phyloP scores from a whole-genome alignment of 1,140 invertebrate genomes.

The Teleopsis dalmanni region DNA sequence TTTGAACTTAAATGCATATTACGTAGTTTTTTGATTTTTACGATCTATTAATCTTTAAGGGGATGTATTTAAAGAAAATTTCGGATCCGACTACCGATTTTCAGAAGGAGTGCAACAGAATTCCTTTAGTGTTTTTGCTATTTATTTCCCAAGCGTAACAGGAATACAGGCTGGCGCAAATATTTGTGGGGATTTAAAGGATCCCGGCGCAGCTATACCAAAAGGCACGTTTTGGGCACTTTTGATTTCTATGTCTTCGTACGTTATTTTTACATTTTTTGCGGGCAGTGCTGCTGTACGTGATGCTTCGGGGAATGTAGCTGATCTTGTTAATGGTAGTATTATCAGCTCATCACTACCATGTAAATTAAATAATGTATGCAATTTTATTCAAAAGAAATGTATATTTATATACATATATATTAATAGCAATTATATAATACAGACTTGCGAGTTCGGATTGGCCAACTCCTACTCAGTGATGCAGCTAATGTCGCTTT shows the following conservation, averaged over 20 bases:
- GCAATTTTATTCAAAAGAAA: not conserved
- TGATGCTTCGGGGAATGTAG: slow-evolving; percentile 69
- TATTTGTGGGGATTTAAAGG: slow-evolving; percentile 85
- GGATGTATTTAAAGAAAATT: slow-evolving; percentile 64
- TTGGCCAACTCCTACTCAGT: slow-evolving; percentile 74
- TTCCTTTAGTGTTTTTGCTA: slow-evolving; percentile 89
- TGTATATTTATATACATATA: no score
- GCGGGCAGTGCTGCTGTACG: slow-evolving; percentile 72
- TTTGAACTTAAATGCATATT: not conserved
- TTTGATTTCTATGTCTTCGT: slow-evolving; percentile 74
- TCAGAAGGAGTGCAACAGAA: slow-evolving; percentile 64
- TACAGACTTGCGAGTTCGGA: slow-evolving; percentile 57
- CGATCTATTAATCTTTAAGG: no score
- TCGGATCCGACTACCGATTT: slow-evolving; percentile 64
- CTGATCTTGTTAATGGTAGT: slow-evolving; percentile 53
- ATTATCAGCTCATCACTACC: slow-evolving; percentile 32
- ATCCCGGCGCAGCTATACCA: slow-evolving; percentile 81
- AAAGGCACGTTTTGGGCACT: slow-evolving; percentile 81
- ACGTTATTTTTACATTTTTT: slow-evolving; percentile 72
- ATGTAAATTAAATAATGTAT: slow-evolving; percentile 18
- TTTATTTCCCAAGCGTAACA: slow-evolving; percentile 94
- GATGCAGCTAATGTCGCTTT: slow-evolving; percentile 87
- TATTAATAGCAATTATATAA: no score
- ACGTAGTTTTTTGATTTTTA: slow-evolving; percentile 16
- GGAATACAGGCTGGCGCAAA: slow-evolving; percentile 95